Percentiles rank a stretch among this genome's conserved stretches.
phyloP scores from a whole-genome alignment of 2,888 invertebrate species.

The Apamea sordens region DNA sequence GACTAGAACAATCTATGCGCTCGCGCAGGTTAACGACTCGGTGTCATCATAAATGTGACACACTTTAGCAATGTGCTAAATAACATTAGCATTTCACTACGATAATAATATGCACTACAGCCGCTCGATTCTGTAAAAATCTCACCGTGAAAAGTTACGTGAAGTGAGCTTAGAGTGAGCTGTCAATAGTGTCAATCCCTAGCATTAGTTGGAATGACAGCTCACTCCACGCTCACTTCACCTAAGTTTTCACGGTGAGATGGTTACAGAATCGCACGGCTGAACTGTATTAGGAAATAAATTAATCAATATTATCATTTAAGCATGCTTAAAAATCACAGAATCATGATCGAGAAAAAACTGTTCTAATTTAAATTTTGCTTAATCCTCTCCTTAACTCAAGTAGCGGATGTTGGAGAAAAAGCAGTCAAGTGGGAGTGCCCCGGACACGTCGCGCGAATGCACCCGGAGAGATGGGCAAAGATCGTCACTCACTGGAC shows the following conservation, averaged over 20 bases:
- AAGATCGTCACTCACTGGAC: too few species aligned
- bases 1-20: constrained; percentile 44
- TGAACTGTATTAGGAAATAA: constrained; percentile 14
- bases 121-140: too few species aligned
- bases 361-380: background rate
- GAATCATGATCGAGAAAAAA: background rate
- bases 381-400: background rate
- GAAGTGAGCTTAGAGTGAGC: too few species aligned
- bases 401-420: background rate
- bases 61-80: constrained; percentile 35
- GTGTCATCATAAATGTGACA: constrained; percentile 60
- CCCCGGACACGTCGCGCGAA: background rate
- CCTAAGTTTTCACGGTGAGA: too few species aligned
- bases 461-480: too few species aligned
- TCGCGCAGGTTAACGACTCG: constrained; percentile 33
- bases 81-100: constrained; percentile 31
- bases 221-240: too few species aligned
- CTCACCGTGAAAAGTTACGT: too few species aligned
- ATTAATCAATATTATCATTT: background rate
- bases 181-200: too few species aligned
- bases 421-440: background rate
- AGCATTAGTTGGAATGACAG: too few species aligned
- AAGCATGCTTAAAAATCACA: background rate
- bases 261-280: too few species aligned
- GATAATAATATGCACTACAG: constrained; percentile 8